A percentile compares a stretch with the other conserved stretches of the same genome.
phyloP scores from a whole-genome alignment of 2,888 invertebrate genomes.

The Acrobasis suavella region DNA sequence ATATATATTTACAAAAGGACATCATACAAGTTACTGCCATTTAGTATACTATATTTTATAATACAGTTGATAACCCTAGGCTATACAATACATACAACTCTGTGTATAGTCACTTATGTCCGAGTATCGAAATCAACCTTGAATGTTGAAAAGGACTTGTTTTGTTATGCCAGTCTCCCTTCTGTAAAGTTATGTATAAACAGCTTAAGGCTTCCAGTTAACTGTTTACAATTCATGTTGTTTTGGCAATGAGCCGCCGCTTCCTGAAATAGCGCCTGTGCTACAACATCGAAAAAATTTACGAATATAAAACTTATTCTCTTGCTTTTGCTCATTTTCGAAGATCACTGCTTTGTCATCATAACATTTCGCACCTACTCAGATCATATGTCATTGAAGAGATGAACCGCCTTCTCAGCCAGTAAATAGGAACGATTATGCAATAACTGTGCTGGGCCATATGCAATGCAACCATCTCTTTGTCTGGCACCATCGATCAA shows the following conservation, averaged over 20 bases:
- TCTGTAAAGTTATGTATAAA: background rate
- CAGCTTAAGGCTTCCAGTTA: background rate
- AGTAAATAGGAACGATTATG: background rate
- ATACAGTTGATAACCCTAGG: too few species aligned
- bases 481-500: background rate
- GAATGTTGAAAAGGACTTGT: constrained; percentile 19
- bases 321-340: too few species aligned
- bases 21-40: too few species aligned
- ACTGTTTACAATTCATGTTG: background rate
- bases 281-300: background rate
- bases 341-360: too few species aligned
- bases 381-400: background rate
- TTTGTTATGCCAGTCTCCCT: constrained; percentile 4
- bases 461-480: background rate
- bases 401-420: background rate
- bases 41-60: too few species aligned
- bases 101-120: background rate
- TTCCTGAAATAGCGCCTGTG: background rate
- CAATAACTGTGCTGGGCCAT: background rate
- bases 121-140: constrained; percentile 8
- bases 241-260: background rate
- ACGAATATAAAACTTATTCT: background rate
- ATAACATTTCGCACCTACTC: too few species aligned
- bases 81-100: background rate
- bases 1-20: too few species aligned